A percentile compares a stretch with the other conserved stretches of the same genome.
These are phyloP conservation scores for Sinohyriopsis cumingii DNA, from an alignment of 2,888 invertebrate species.

Conservation along the genomic window DNA sequence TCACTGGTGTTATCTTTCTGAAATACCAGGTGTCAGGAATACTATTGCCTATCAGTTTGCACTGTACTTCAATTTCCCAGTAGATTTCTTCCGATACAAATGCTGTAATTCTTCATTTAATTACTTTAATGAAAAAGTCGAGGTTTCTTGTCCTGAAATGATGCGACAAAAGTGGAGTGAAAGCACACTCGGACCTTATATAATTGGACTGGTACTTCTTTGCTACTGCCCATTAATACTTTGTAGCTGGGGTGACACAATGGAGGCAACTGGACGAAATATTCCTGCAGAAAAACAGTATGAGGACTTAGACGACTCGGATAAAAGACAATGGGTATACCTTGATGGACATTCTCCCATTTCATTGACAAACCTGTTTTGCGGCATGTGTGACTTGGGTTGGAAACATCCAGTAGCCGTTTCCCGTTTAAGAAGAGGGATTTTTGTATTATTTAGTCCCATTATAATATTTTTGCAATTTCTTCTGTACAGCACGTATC, in stretches of 20 bases:
- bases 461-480: conserved; percentile 16
- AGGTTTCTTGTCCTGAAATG: too few relatives aligned
- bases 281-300: too few relatives aligned
- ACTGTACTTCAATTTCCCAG: conserved; percentile 20
- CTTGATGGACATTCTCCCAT: conserved; percentile 18
- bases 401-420: conserved; percentile 14
- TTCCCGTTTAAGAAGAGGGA: conserved; percentile 13
- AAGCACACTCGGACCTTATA: conserved; percentile 17
- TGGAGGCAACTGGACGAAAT: conserved; percentile 1
- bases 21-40: conserved; percentile 16
- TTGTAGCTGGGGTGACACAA: not conserved
- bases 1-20: conserved; percentile 21
- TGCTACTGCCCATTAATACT: conserved; percentile 22
- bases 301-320: not conserved
- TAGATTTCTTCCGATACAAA: conserved; percentile 19
- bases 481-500: conserved; percentile 12
- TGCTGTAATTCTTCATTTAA: conserved; percentile 12
- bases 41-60: conserved; percentile 19
- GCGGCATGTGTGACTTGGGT: conserved; percentile 18
- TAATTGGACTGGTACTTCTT: conserved; percentile 17
- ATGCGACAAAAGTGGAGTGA: too few relatives aligned
- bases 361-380: conserved; percentile 10
- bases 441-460: conserved; percentile 15
- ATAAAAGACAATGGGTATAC: conserved; percentile 13
- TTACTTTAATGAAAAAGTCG: too few relatives aligned